Evolutionary conservation across 53 echinoderm and acorn worm genomes (phyloP).

Genomic region (Mesocentrotus franciscanus): DNA sequence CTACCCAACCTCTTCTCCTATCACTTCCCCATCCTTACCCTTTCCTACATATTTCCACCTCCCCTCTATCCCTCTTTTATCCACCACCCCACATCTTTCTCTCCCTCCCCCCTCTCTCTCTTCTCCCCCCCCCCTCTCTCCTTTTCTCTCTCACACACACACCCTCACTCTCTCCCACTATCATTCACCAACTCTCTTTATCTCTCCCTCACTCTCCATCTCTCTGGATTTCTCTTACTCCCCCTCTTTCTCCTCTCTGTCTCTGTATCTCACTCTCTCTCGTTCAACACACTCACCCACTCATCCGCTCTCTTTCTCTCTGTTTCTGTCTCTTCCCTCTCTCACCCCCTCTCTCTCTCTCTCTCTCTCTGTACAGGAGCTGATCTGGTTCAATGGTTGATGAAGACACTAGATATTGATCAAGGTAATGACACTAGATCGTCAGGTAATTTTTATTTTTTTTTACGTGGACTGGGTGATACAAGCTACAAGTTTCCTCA

Average conservation of each 20-base stretch:
- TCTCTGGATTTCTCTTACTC: not conserved
- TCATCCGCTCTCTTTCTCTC: not conserved
- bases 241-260: not conserved
- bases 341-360: not conserved
- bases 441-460: not conserved
- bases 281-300: not conserved
- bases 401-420: conserved; percentile 91
- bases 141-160: too few relatives aligned
- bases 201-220: too few relatives aligned
- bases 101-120: not conserved
- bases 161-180: too few relatives aligned
- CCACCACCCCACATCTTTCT: not conserved
- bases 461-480: not conserved
- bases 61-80: not conserved
- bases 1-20: not conserved
- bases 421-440: conserved; percentile 78
- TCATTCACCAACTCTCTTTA: too few relatives aligned
- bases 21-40: not conserved
- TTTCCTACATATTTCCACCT: not conserved
- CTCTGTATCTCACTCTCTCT: not conserved
- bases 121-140: too few relatives aligned
- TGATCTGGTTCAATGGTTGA: conserved; percentile 98
- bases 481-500: not conserved
- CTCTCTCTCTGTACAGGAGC: conserved; percentile 74
- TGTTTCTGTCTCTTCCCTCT: not conserved